Conservation (phyloP, 2,797 vertebrate genomes). For the Channa striata region DNA sequence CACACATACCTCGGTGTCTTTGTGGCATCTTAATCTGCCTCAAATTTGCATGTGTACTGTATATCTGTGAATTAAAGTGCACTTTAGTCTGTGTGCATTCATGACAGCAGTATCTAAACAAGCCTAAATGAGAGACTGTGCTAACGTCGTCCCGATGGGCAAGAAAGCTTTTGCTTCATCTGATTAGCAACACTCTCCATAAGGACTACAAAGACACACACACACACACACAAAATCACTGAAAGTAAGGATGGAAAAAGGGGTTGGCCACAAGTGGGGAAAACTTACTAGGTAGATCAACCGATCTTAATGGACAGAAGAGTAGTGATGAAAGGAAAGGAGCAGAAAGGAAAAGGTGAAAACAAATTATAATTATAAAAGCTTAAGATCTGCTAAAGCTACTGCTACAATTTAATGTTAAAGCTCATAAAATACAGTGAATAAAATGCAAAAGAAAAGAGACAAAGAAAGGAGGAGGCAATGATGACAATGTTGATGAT, state of each 20-base stretch:
- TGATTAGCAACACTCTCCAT: constrained; percentile 45
- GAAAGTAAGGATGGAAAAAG: constrained; percentile 7
- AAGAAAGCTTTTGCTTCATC: constrained; percentile 38
- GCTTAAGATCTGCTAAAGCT: background rate
- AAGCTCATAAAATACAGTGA: constrained; percentile 20
- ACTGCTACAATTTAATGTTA: constrained; percentile 28
- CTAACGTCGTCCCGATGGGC: constrained; percentile 33
- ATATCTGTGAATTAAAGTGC: constrained; percentile 2
- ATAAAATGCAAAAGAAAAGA: constrained; percentile 11
- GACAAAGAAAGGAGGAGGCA: constrained; percentile 2
- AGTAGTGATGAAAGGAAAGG: background rate
- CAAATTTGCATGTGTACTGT: background rate
- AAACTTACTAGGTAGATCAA: constrained; percentile 18
- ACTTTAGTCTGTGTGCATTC: background rate
- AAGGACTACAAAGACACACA: background rate
- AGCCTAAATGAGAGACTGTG: constrained; percentile 35
- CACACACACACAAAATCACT: background rate
- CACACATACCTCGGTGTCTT: constrained; percentile 1
- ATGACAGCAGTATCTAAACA: constrained; percentile 34
- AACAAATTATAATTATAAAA: background rate
- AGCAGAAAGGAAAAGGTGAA: background rate
- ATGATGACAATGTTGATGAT: constrained; percentile 23
- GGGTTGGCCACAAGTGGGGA: background rate
- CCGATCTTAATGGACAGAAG: background rate
- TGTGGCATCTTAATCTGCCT: background rate